Evolutionary conservation across 2,888 invertebrate species (phyloP).

Genomic region (Trypoxylon attenuatum): DNA sequence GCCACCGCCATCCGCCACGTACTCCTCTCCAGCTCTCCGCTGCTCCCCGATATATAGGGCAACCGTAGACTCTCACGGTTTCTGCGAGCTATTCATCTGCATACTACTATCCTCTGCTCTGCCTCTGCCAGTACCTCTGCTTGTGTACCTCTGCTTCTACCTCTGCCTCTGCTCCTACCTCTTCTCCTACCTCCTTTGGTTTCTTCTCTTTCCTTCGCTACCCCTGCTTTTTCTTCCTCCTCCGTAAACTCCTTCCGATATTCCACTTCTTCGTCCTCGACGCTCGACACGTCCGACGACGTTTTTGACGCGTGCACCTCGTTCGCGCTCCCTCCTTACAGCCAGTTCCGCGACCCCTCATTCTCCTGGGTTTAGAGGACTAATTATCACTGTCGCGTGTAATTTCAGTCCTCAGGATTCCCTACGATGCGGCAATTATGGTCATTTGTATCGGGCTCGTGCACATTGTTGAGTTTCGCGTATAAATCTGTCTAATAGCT

Average conservation of each 20-base stretch:
- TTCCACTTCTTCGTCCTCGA: neutral
- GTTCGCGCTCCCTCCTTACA: too few relatives aligned
- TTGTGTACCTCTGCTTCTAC: neutral
- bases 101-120: slow-evolving; percentile 56
- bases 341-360: too few relatives aligned
- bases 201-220: slow-evolving; percentile 29
- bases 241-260: neutral
- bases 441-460: too few relatives aligned
- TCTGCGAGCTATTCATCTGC: slow-evolving; percentile 74
- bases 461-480: too few relatives aligned
- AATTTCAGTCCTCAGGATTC: too few relatives aligned
- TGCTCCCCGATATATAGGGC: slow-evolving; percentile 72
- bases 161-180: slow-evolving; percentile 31
- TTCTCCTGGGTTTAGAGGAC: too few relatives aligned
- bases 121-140: slow-evolving; percentile 7
- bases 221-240: slow-evolving; percentile 17
- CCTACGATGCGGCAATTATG: too few relatives aligned
- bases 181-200: slow-evolving; percentile 16
- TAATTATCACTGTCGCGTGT: too few relatives aligned
- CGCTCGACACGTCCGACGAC: neutral
- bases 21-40: too few relatives aligned
- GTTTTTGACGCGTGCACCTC: too few relatives aligned
- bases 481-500: too few relatives aligned
- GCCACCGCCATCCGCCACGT: too few relatives aligned
- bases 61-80: slow-evolving; percentile 73